Percentiles rank a stretch among this genome's conserved stretches.
Evolutionary conservation across 2,797 vertebrate genomes (phyloP).

Genomic region (Tapirus indicus): DNA sequence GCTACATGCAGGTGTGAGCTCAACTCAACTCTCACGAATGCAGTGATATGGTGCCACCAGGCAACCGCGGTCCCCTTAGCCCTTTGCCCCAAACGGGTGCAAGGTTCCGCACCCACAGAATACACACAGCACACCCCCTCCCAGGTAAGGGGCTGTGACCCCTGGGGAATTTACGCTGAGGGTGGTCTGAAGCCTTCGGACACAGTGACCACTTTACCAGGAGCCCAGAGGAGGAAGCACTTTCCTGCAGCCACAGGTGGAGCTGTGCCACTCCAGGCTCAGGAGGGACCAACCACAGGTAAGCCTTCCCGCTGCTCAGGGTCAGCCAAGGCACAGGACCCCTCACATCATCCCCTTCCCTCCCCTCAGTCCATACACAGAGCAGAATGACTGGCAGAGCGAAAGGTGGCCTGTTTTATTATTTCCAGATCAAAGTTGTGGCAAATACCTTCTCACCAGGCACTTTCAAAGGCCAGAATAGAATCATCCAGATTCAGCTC

Average conservation of each 20-base stretch:
- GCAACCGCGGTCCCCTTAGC: accelerated
- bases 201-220: neutral
- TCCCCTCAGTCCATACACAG: accelerated
- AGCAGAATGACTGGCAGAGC: neutral
- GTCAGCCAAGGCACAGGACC: neutral
- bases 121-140: neutral
- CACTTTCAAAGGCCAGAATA: neutral
- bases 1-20: neutral
- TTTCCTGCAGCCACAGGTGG: accelerated
- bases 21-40: neutral
- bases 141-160: neutral
- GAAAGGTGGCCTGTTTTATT: neutral
- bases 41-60: accelerated
- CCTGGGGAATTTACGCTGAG: neutral
- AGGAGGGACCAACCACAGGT: neutral
- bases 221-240: too few species aligned
- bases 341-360: neutral
- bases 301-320: neutral
- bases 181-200: neutral
- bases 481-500: neutral
- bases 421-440: neutral
- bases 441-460: neutral
- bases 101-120: neutral
- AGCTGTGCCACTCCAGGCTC: accelerated
- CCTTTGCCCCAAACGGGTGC: too few species aligned